Conservation (phyloP, 2,888 invertebrate genomes). For the Dasysyrphus tricinctus region DNA sequence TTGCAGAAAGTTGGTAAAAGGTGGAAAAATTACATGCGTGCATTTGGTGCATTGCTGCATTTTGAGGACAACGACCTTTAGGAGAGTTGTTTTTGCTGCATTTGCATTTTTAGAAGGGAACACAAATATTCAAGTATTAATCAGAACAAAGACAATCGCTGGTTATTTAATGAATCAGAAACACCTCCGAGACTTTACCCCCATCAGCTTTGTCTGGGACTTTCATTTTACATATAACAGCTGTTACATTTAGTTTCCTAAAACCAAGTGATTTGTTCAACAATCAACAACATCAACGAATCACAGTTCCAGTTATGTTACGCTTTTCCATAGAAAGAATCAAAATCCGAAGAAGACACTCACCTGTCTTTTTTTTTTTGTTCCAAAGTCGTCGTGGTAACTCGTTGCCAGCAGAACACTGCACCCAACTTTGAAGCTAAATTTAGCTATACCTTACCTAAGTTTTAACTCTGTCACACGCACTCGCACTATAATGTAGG, state of each 20-base stretch:
- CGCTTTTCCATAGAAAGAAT: conserved; percentile 34
- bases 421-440: conserved; percentile 57
- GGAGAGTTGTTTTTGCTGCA: not conserved
- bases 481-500: conserved; percentile 13
- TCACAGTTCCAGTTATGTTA: conserved; percentile 62
- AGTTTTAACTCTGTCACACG: conserved; percentile 42
- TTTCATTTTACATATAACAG: not conserved
- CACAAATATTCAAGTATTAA: too few species aligned
- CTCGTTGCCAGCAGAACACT: conserved; percentile 20
- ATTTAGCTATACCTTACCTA: conserved; percentile 30
- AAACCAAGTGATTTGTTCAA: conserved; percentile 54
- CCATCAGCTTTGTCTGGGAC: not conserved
- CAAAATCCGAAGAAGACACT: conserved; percentile 17
- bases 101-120: too few species aligned
- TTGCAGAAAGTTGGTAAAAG: conserved; percentile 12
- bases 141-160: too few species aligned
- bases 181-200: too few species aligned
- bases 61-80: conserved; percentile 8
- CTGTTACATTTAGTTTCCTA: not conserved
- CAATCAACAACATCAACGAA: conserved; percentile 61
- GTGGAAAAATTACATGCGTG: conserved; percentile 19
- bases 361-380: conserved; percentile 51
- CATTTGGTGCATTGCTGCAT: conserved; percentile 20
- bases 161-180: too few species aligned
- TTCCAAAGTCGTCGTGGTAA: conserved; percentile 13